Percentiles rank a stretch among this genome's conserved stretches.
phyloP scores from a whole-genome alignment of 2,888 invertebrate species.

The Agrotis segetum region DNA sequence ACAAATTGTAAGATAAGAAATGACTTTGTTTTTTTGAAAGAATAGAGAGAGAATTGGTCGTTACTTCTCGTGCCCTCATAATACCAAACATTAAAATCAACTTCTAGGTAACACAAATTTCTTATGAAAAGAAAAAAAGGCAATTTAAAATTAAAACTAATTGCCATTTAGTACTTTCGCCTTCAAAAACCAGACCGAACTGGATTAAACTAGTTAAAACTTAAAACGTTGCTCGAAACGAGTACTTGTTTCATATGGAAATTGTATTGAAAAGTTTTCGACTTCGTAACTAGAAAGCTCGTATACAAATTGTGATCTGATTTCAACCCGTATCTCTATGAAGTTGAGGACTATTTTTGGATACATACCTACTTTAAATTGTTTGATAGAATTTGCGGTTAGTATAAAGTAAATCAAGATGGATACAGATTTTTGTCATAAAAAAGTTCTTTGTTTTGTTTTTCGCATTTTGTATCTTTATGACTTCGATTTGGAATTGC shows the following conservation, averaged over 20 bases:
- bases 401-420: constrained; percentile 27
- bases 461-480: constrained; percentile 35
- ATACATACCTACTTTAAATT: constrained; percentile 1
- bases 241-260: constrained; percentile 52
- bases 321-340: constrained; percentile 7
- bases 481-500: constrained; percentile 28
- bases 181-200: constrained; percentile 35
- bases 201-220: constrained; percentile 54
- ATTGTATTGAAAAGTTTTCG: constrained; percentile 52
- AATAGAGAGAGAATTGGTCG: no score
- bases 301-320: constrained; percentile 27
- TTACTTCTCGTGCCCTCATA: no score
- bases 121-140: neutral
- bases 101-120: neutral
- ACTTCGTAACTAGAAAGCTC: constrained; percentile 33
- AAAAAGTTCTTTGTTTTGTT: constrained; percentile 38
- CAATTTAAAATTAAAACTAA: constrained; percentile 5
- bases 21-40: neutral
- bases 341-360: constrained; percentile 22
- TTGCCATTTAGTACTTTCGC: constrained; percentile 4
- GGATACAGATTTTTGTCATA: constrained; percentile 37
- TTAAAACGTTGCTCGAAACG: constrained; percentile 51
- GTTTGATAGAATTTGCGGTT: constrained; percentile 30
- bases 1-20: no score
- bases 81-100: no score